These are phyloP conservation scores for Acrocephalus kingi DNA, from an alignment of 2,113 vertebrate species.

Conservation along the genomic window DNA sequence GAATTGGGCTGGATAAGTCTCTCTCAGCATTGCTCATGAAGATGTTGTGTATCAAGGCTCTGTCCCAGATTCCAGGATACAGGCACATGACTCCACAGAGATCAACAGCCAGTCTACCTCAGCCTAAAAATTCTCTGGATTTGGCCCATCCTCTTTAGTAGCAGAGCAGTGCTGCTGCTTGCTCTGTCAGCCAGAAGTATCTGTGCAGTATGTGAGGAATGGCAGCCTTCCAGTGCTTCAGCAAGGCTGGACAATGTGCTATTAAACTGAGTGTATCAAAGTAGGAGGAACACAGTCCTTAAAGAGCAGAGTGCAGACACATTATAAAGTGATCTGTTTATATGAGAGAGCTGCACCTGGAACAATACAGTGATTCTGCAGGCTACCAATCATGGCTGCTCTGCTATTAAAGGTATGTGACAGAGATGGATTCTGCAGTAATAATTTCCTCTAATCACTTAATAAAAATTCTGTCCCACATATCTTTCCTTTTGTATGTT, in stretches of 20 bases:
- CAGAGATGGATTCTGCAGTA: neutral
- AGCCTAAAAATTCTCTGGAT: neutral
- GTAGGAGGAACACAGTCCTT: neutral
- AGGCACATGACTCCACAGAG: neutral
- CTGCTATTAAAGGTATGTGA: neutral
- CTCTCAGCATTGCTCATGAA: neutral
- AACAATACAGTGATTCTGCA: neutral
- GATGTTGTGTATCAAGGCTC: neutral
- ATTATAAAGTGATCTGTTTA: conserved; percentile 6
- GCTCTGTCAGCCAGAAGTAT: neutral
- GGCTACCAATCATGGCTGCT: neutral
- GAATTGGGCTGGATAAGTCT: neutral
- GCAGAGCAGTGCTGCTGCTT: neutral
- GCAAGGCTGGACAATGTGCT: conserved; percentile 6
- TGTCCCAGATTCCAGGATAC: neutral
- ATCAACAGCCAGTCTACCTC: neutral
- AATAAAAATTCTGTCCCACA: neutral
- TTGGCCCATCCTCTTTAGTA: neutral
- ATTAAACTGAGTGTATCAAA: neutral
- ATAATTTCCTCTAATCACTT: neutral
- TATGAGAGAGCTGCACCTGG: neutral
- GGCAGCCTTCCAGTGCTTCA: neutral
- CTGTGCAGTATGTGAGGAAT: neutral
- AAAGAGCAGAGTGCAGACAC: neutral
- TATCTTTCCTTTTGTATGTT: neutral